phyloP scores from a whole-genome alignment of 2,888 invertebrate genomes.

The Periphyllus acericola region DNA sequence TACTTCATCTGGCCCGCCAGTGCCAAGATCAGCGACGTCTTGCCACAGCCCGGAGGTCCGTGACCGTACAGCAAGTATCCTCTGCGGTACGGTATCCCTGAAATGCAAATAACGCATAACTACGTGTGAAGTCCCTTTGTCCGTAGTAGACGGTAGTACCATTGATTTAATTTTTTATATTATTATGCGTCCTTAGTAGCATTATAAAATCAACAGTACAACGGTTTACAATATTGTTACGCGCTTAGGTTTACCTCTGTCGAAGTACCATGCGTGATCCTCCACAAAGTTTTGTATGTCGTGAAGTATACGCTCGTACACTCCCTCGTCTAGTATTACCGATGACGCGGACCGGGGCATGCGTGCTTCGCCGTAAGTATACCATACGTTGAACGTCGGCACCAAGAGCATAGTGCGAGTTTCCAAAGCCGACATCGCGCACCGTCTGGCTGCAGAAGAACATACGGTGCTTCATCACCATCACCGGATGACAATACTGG shows the following conservation, averaged over 20 bases:
- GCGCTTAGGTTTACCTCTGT: not conserved
- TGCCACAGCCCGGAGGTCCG: constrained; percentile 26
- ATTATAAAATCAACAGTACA: too few relatives aligned
- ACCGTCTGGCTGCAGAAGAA: not conserved
- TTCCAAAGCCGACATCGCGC: constrained; percentile 2
- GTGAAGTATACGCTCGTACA: constrained; percentile 8
- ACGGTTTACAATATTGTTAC: too few relatives aligned
- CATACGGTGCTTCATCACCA: not conserved
- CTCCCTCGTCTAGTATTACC: constrained; percentile 18
- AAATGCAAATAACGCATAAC: not conserved
- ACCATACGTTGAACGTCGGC: constrained; percentile 21
- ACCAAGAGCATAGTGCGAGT: constrained; percentile 6
- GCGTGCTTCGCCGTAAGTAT: constrained; percentile 17
- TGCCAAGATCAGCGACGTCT: constrained; percentile 25
- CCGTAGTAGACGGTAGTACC: too few relatives aligned
- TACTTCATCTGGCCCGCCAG: constrained; percentile 40
- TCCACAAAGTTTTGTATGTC: constrained; percentile 1
- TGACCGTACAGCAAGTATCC: constrained; percentile 4
- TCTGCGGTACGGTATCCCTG: constrained; percentile 45
- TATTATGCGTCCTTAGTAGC: too few relatives aligned
- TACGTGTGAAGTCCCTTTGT: not conserved
- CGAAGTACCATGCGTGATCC: constrained; percentile 15
- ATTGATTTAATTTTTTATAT: too few relatives aligned
- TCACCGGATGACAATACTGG: too few relatives aligned
- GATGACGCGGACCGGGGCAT: not conserved